A percentile compares a stretch with the other conserved stretches of the same genome.
Conservation (phyloP, 2,113 vertebrate genomes). For the Conger conger region DNA sequence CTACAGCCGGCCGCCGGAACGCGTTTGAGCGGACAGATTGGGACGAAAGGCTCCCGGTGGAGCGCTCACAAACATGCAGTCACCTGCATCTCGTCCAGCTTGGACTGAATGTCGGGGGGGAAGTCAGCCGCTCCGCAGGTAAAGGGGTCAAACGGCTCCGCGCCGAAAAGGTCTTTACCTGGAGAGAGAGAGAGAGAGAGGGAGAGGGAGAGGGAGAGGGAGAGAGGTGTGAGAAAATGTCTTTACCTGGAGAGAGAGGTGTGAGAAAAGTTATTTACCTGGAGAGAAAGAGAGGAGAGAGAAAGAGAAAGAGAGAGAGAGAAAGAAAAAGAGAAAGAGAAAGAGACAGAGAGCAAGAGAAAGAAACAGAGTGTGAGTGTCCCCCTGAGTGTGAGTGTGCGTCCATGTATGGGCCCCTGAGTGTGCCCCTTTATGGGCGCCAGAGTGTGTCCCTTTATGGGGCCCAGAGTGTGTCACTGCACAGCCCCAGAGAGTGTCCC, state of each 20-base stretch:
- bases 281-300: no score
- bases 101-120: constrained; percentile 95
- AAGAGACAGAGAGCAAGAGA: no score
- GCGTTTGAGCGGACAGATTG: neutral
- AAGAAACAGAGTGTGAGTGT: no score
- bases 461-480: neutral
- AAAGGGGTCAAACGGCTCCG: constrained; percentile 97
- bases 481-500: neutral
- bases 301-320: constrained; percentile 28
- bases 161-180: constrained; percentile 95
- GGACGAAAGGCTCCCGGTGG: neutral
- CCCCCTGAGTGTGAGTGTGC: no score
- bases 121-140: constrained; percentile 91
- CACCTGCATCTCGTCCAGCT: constrained; percentile 99
- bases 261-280: constrained; percentile 89
- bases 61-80: constrained; percentile 50
- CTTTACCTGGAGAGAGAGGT: neutral
- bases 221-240: neutral
- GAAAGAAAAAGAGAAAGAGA: no score
- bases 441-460: no score
- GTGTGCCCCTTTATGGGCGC: neutral
- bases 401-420: neutral
- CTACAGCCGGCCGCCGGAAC: neutral
- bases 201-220: constrained; percentile 28
- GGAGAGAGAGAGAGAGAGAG: no score